Conservation (phyloP, 2,888 invertebrate species). For the Spicauda simplicius region DNA sequence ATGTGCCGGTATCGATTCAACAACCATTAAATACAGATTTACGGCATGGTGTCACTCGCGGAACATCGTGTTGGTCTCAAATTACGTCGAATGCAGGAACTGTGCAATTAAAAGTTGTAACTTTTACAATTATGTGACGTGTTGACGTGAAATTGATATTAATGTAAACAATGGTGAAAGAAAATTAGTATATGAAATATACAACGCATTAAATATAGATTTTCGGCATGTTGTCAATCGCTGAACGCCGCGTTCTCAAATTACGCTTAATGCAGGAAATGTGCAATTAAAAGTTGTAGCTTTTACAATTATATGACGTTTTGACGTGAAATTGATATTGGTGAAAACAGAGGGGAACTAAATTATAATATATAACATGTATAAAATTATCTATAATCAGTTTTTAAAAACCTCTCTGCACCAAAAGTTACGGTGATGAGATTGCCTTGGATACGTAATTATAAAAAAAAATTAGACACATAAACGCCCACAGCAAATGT, state of each 20-base stretch:
- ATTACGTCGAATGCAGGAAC: conserved; percentile 17
- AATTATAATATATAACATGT: no score
- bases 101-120: conserved; percentile 18
- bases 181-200: no score
- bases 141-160: no score
- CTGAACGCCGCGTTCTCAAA: conserved; percentile 21
- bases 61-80: conserved; percentile 18
- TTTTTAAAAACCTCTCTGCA: no score
- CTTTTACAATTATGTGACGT: neutral
- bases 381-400: no score
- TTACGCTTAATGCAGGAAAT: conserved; percentile 5
- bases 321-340: no score
- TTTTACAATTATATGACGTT: neutral
- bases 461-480: no score
- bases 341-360: no score
- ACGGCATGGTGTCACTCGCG: conserved; percentile 37
- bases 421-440: no score
- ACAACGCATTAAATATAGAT: conserved; percentile 37
- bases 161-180: no score
- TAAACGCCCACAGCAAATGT: no score
- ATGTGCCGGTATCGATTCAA: conserved; percentile 75
- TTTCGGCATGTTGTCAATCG: conserved; percentile 37
- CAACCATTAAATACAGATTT: conserved; percentile 45
- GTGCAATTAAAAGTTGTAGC: neutral
- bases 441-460: no score